Conservation (phyloP, 23 tunicate genomes). For the Halocynthia roretzi region DNA sequence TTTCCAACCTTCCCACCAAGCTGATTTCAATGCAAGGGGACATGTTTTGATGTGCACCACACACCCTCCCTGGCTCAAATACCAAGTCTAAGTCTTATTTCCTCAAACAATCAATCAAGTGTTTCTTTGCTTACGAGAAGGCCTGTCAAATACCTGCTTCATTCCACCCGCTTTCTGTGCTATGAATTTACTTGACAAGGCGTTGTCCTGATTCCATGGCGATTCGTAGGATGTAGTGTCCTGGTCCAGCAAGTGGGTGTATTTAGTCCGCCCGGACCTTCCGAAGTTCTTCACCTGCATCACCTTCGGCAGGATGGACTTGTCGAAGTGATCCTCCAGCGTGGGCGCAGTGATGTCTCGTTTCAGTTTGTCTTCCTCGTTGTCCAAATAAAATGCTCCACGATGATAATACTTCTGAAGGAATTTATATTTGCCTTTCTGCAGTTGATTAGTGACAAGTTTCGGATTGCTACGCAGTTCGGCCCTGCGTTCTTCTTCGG, state of each 20-base stretch:
- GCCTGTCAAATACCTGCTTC: constrained; percentile 84
- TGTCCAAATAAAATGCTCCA: constrained; percentile 97
- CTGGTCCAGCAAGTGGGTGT: constrained; percentile 94
- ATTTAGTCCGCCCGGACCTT: constrained; percentile 97
- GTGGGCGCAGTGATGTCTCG: constrained; percentile 86
- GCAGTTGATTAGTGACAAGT: constrained; percentile 61
- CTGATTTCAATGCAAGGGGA: too few relatives aligned
- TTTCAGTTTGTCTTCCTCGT: constrained; percentile 56
- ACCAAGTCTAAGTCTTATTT: too few relatives aligned
- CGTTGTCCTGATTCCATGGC: constrained; percentile 84
- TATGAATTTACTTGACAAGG: constrained; percentile 47
- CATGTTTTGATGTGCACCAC: too few relatives aligned
- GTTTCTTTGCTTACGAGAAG: constrained; percentile 23
- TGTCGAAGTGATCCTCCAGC: constrained; percentile 97
- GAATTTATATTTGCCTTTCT: constrained; percentile 95
- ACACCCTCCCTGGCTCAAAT: too few relatives aligned
- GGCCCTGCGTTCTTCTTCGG: constrained; percentile 81
- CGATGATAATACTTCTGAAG: constrained; percentile 97
- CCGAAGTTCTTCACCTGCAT: constrained; percentile 99
- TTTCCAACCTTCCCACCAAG: too few relatives aligned
- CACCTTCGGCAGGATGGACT: constrained; percentile 88
- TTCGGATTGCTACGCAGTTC: constrained; percentile 65
- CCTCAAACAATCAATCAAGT: constrained; percentile 3
- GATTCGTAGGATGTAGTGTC: constrained; percentile 93
- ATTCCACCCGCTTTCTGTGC: constrained; percentile 71